phyloP scores from a whole-genome alignment of 2,113 vertebrate genomes.

The Pygoscelis antarcticus region DNA sequence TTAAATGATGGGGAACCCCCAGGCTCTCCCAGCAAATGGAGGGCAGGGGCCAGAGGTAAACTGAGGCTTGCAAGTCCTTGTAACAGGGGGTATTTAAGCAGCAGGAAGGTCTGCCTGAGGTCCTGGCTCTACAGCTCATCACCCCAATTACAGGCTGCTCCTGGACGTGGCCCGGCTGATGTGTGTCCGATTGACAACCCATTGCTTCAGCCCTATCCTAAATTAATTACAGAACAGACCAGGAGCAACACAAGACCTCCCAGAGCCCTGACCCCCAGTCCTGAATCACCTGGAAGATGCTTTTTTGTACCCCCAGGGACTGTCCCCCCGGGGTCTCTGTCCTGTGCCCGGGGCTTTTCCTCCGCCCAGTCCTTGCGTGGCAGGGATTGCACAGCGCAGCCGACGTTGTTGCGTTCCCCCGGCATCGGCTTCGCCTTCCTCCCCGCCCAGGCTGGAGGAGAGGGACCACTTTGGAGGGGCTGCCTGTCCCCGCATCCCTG shows the following conservation, averaged over 20 bases:
- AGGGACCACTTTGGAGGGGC: background rate
- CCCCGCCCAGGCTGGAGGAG: background rate
- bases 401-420: background rate
- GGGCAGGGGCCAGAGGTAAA: background rate
- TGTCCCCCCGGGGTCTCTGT: no score
- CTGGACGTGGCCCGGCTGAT: background rate
- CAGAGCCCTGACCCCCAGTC: background rate
- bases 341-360: background rate
- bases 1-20: background rate
- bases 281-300: background rate
- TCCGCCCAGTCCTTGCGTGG: fast-evolving
- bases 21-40: background rate
- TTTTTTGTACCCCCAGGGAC: background rate
- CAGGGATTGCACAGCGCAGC: background rate
- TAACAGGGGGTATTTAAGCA: background rate
- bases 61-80: background rate
- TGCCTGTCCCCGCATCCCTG: background rate
- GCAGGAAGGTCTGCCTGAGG: background rate
- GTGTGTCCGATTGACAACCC: fast-evolving
- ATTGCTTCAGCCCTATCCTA: background rate
- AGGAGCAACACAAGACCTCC: background rate
- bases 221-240: background rate
- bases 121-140: background rate
- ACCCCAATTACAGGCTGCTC: background rate
- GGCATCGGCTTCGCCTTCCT: background rate